Percentiles rank a stretch among this genome's conserved stretches.
Conservation (phyloP, 53 echinoderm and acorn worm genomes). For the Actinopyga echinites region DNA sequence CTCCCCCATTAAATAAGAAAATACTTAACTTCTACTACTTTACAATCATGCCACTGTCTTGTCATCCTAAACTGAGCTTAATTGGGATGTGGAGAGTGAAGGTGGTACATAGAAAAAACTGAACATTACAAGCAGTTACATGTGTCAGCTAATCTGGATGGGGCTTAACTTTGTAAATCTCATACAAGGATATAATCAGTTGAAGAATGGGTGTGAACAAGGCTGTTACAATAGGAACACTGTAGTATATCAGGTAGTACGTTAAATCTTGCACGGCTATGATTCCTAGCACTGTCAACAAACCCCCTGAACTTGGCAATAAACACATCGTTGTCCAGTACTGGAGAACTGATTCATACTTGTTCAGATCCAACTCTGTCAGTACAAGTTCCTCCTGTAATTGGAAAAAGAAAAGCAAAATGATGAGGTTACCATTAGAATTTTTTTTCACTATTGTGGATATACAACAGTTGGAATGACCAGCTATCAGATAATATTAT, state of each 20-base stretch:
- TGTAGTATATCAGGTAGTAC: constrained; percentile 81
- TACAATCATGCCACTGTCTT: no score
- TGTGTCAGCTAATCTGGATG: background rate
- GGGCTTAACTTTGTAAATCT: constrained; percentile 58
- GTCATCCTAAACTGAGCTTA: no score
- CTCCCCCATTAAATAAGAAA: no score
- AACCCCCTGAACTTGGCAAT: constrained; percentile 66
- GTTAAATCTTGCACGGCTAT: constrained; percentile 67
- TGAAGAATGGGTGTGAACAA: constrained; percentile 71
- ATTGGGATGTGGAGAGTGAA: no score
- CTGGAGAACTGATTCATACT: constrained; percentile 64
- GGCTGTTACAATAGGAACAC: constrained; percentile 75
- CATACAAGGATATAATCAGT: constrained; percentile 62
- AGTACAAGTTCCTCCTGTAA: constrained; percentile 68
- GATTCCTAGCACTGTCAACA: constrained; percentile 70
- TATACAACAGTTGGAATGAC: no score
- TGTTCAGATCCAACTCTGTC: constrained; percentile 57
- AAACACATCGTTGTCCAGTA: constrained; percentile 77
- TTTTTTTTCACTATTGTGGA: no score
- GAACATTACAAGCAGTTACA: no score
- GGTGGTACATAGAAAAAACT: no score
- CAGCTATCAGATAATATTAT: no score
- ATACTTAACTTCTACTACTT: no score
- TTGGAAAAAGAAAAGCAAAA: background rate
- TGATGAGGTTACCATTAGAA: no score